Conservation (phyloP, 2,113 vertebrate genomes). For the Eurypyga helias region DNA sequence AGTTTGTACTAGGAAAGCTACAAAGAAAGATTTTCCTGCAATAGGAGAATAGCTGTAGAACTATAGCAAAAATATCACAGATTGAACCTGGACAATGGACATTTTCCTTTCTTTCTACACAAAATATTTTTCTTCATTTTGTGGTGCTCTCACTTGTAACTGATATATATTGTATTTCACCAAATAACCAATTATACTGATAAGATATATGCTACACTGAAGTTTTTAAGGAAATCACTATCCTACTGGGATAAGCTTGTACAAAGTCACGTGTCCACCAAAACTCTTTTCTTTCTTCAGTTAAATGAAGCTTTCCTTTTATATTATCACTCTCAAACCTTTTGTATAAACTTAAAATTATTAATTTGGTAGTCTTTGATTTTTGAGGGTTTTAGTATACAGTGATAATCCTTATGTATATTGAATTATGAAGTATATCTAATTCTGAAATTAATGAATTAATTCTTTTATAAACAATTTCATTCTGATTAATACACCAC, state of each 20-base stretch:
- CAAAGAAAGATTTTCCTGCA: not conserved
- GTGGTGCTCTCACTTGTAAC: not conserved
- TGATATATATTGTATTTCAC: not conserved
- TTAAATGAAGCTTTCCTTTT: not conserved
- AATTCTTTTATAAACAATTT: not conserved
- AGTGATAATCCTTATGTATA: not conserved
- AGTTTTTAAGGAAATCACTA: not conserved
- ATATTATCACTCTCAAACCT: not conserved
- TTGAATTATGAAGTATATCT: not conserved
- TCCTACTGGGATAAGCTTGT: not conserved
- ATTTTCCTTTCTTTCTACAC: not conserved
- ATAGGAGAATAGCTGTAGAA: not conserved
- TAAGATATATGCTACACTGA: not conserved
- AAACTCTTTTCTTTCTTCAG: not conserved
- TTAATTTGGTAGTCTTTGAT: not conserved
- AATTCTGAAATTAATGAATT: not conserved
- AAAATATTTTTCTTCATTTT: not conserved
- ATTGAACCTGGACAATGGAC: rapidly evolving
- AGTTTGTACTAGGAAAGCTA: not conserved
- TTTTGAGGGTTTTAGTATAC: not conserved
- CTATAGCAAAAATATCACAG: not conserved
- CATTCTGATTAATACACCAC: not conserved
- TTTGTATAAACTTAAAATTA: not conserved
- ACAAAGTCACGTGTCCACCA: not conserved
- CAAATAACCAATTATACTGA: not conserved